phyloP scores from a whole-genome alignment of 2,888 invertebrate species.

The Thymelicus sylvestris region DNA sequence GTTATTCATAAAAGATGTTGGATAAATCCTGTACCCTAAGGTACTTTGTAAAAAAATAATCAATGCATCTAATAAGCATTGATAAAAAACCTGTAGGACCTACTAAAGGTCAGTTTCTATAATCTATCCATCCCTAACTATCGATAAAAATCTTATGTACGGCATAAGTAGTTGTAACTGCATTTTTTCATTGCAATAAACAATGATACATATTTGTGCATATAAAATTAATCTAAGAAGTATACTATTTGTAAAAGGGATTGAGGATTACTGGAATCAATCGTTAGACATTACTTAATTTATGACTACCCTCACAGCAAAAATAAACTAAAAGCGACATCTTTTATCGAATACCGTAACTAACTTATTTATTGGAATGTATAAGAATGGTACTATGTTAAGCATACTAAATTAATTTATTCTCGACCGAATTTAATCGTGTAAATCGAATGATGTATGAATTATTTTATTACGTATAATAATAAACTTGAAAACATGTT shows the following conservation, averaged over 20 bases:
- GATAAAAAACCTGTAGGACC: too few species aligned
- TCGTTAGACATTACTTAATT: too few species aligned
- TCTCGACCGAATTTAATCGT: constrained; percentile 2
- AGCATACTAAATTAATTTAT: constrained; percentile 18
- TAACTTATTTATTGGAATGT: not conserved
- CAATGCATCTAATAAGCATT: too few species aligned
- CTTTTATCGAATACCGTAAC: not conserved
- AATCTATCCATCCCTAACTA: too few species aligned
- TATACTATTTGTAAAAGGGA: not conserved
- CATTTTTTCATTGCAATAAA: not conserved
- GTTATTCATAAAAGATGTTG: constrained; percentile 3
- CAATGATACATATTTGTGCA: not conserved
- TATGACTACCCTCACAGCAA: too few species aligned
- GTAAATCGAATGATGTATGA: not conserved
- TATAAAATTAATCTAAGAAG: not conserved
- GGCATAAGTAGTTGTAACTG: too few species aligned
- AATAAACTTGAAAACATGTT: not conserved
- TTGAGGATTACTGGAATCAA: too few species aligned
- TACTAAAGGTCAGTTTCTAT: too few species aligned
- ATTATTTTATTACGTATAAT: constrained; percentile 13
- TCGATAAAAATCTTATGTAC: too few species aligned
- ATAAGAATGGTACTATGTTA: not conserved
- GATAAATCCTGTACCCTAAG: too few species aligned
- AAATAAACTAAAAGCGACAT: not conserved
- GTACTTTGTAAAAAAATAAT: too few species aligned